Base-by-base conservation (phyloP, 1,140 invertebrate species). In the Lethrus apterus region DNA sequence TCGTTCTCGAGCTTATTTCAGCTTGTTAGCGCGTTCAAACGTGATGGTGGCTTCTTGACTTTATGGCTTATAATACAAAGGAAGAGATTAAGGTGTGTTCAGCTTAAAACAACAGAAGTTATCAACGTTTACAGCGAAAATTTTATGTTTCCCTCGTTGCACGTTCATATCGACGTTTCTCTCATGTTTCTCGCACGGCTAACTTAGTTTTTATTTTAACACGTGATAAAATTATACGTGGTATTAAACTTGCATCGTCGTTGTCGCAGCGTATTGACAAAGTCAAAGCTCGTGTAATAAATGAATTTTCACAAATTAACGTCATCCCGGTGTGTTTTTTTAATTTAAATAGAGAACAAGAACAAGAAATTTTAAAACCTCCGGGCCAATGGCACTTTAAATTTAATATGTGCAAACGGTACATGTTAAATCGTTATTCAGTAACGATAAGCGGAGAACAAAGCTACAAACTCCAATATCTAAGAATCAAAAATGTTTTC, bases 61-160 rank as follows among this genome's bases (percentile, higher is more conserved):
- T 42, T 42, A 42, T 24, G 15, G 40, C 40, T 24, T 14, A n/a
- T 29, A 42, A 29, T 29, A 42, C 40, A 42, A 42, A 26, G 24
- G 21, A 42, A 42, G 40, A 42, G 40, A 42, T 42, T 42, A 42
- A 42, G 40, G 21, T 26, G 40, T 42, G 24, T 29, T 24, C 8
- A 13, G 21, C 24, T 42, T 17, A 29, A 42, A 42, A 26, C 40
- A 29, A 29, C 40, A 42, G 40, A 24, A 42, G 40, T 42, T 42
- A 42, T 42, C 40, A 21, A 42, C 40, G 40, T 42, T 42, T 42
- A 42, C 23, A 42, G 17, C 40, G 40, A 42, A 42, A 42, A 42
- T 42, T 42, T 42, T 42, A 42, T 42, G 40, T 42, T 21, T 42
- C 40, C 23, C n/a, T n/a, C 23, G 40, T 23, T 42, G 24, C 29